Evolutionary conservation across 2,888 invertebrate genomes (phyloP).

Genomic region (Eulithis testata): DNA sequence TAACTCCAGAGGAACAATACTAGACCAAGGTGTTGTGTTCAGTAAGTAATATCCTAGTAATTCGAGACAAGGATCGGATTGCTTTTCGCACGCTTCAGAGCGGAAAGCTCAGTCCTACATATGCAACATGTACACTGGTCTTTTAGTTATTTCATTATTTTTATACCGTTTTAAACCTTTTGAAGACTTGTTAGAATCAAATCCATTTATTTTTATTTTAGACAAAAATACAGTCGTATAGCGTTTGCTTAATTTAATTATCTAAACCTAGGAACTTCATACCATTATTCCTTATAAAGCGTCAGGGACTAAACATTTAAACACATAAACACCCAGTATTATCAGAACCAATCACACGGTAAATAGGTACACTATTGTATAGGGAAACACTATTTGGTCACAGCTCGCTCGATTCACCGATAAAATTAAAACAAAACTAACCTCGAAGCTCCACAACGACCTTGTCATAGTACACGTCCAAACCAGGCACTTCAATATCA

Average conservation of each 20-base stretch:
- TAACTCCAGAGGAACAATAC: slow-evolving; percentile 59
- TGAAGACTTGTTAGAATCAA: too few species aligned
- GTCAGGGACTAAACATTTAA: neutral
- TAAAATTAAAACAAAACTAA: slow-evolving; percentile 57
- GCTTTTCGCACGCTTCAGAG: slow-evolving; percentile 70
- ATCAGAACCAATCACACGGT: slow-evolving; percentile 14
- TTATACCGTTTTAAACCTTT: neutral
- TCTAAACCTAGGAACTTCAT: too few species aligned
- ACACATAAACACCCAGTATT: neutral
- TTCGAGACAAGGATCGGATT: slow-evolving; percentile 64
- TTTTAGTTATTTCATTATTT: slow-evolving; percentile 9
- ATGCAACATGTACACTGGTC: slow-evolving; percentile 46
- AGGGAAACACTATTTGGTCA: slow-evolving; percentile 1
- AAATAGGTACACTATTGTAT: slow-evolving; percentile 4
- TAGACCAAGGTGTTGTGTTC: slow-evolving; percentile 62
- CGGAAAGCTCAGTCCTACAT: slow-evolving; percentile 66
- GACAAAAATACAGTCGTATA: too few species aligned
- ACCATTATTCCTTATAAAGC: too few species aligned
- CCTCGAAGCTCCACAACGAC: slow-evolving; percentile 85
- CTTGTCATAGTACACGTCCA: slow-evolving; percentile 85
- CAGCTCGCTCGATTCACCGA: neutral
- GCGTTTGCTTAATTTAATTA: too few species aligned
- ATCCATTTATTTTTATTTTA: too few species aligned
- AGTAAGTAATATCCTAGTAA: slow-evolving; percentile 71
- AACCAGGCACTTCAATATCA: slow-evolving; percentile 80